Evolutionary conservation across 2,113 vertebrate genomes (phyloP).

Genomic region (Scopus umbretta): DNA sequence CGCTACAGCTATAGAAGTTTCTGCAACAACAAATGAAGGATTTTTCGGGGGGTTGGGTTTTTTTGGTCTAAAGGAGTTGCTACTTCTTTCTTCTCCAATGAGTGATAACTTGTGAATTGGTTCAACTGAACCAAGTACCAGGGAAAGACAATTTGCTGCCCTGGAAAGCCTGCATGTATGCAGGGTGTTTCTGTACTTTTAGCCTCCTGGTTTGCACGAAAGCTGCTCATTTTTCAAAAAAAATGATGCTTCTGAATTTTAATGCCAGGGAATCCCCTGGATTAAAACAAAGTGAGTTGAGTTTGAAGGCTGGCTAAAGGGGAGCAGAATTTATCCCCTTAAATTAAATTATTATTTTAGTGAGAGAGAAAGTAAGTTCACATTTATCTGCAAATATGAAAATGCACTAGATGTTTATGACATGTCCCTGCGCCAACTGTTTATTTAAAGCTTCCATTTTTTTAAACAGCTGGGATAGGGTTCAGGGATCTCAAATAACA

Average conservation of each 20-base stretch:
- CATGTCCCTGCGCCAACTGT: background rate
- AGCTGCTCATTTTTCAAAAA: background rate
- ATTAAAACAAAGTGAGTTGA: background rate
- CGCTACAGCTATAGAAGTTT: background rate
- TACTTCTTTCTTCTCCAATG: background rate
- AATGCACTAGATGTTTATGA: background rate
- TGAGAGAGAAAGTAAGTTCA: background rate
- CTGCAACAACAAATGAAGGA: background rate
- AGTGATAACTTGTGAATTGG: background rate
- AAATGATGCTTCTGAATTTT: background rate
- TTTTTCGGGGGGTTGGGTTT: no score
- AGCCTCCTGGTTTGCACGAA: background rate
- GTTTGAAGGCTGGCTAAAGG: background rate
- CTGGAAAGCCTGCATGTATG: fast-evolving
- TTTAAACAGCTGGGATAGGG: background rate
- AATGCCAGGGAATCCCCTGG: background rate
- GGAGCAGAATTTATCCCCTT: background rate
- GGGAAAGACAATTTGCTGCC: background rate
- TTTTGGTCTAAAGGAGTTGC: background rate
- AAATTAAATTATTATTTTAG: background rate
- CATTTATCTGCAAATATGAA: background rate
- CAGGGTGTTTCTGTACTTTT: background rate
- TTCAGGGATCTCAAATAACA: background rate
- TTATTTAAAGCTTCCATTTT: background rate
- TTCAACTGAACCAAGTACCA: background rate